Conservation (phyloP, 2,888 invertebrate species). For the Drosophila austrosaltans region DNA sequence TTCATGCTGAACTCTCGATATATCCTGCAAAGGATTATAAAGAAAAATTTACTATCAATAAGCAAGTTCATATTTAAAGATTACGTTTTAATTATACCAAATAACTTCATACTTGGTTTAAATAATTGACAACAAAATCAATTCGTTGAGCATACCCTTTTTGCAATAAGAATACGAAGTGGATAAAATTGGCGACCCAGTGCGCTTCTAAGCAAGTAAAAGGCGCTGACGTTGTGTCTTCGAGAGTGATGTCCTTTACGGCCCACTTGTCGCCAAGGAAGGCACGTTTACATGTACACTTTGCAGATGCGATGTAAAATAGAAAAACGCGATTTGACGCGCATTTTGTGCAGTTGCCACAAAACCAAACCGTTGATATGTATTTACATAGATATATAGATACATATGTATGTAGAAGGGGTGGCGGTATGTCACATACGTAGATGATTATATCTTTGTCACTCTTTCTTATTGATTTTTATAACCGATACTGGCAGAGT, state of each 20-base stretch:
- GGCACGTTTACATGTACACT: slow-evolving; percentile 50
- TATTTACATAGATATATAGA: neutral
- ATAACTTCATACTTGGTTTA: no score
- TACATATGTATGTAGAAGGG: neutral
- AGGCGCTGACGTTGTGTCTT: slow-evolving; percentile 49
- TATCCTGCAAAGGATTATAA: neutral
- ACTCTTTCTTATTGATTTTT: slow-evolving; percentile 3
- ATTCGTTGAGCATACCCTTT: slow-evolving; percentile 11
- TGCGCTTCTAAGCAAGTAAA: slow-evolving; percentile 41
- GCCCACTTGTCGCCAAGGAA: slow-evolving; percentile 67
- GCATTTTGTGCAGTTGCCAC: slow-evolving; percentile 54
- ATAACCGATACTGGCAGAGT: neutral
- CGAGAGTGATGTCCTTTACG: slow-evolving; percentile 71
- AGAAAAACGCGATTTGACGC: slow-evolving; percentile 76
- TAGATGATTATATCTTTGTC: neutral
- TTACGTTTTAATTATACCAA: no score
- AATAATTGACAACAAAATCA: neutral
- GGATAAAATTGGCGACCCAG: slow-evolving; percentile 41
- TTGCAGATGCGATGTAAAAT: slow-evolving; percentile 61
- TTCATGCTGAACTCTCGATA: neutral
- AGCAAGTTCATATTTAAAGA: no score
- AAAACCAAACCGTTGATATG: slow-evolving; percentile 8
- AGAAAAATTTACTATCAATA: no score
- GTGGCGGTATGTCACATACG: no score
- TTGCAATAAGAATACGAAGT: slow-evolving; percentile 20